phyloP scores from a whole-genome alignment of 2,888 invertebrate species.

The Mythimna loreyi region DNA sequence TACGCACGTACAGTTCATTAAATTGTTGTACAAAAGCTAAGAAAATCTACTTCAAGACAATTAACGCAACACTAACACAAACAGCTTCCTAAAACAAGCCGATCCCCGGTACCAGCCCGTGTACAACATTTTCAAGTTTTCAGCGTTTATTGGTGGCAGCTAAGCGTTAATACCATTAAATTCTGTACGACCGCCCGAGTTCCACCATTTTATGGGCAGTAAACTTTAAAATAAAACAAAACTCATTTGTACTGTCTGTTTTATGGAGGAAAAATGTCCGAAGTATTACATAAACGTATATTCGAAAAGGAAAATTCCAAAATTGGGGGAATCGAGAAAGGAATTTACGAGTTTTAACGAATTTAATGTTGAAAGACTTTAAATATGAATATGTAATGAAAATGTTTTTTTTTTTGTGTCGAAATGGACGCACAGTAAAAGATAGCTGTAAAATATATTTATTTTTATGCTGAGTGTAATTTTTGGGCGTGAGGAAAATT shows the following conservation, averaged over 20 bases:
- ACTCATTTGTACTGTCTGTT: constrained; percentile 62
- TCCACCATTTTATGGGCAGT: constrained; percentile 67
- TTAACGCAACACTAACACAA: constrained; percentile 9
- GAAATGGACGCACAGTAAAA: constrained; percentile 28
- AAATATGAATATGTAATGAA: constrained; percentile 51
- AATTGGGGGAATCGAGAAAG: constrained; percentile 35
- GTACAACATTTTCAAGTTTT: constrained; percentile 33
- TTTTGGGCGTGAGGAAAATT: constrained; percentile 41
- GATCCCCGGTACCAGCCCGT: no score
- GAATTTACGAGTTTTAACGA: constrained; percentile 55
- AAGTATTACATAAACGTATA: constrained; percentile 40
- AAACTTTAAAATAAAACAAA: constrained; percentile 69
- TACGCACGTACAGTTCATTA: background rate
- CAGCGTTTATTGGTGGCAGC: constrained; percentile 46
- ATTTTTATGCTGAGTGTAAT: constrained; percentile 34
- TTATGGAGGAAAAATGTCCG: constrained; percentile 52
- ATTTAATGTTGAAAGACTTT: constrained; percentile 48
- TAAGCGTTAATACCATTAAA: constrained; percentile 62
- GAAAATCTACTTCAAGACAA: background rate
- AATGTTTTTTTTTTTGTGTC: constrained; percentile 18
- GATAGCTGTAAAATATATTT: constrained; percentile 49
- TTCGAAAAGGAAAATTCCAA: constrained; percentile 38
- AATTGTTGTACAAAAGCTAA: background rate
- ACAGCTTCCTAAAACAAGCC: constrained; percentile 5
- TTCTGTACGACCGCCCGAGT: constrained; percentile 53